These are phyloP conservation scores for Chrysolina haemoptera DNA, from an alignment of 2,888 invertebrate species.

Conservation along the genomic window DNA sequence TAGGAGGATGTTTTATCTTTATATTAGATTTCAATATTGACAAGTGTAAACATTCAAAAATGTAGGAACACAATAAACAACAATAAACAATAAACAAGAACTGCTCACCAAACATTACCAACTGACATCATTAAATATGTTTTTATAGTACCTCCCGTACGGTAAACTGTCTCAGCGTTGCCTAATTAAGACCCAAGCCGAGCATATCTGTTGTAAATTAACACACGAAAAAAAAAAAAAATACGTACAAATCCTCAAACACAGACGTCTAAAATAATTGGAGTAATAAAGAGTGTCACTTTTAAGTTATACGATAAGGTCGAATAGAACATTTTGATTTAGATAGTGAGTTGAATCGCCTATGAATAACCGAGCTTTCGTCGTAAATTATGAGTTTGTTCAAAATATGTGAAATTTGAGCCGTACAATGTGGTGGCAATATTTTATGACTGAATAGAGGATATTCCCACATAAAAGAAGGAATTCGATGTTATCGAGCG, in stretches of 20 bases:
- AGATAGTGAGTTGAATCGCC: slow-evolving; percentile 61
- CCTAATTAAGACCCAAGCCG: slow-evolving; percentile 13
- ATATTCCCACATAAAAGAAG: slow-evolving; percentile 20
- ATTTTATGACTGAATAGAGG: slow-evolving; percentile 54
- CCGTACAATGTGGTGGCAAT: slow-evolving; percentile 61
- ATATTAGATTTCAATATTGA: too few relatives aligned
- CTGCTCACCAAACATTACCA: background rate
- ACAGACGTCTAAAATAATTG: slow-evolving; percentile 54
- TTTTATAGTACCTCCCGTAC: background rate
- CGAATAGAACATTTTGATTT: slow-evolving; percentile 56
- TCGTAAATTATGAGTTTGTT: slow-evolving; percentile 66
- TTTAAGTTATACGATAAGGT: slow-evolving; percentile 44
- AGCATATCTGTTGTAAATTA: slow-evolving; percentile 19
- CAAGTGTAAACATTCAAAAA: too few relatives aligned
- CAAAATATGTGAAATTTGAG: slow-evolving; percentile 65
- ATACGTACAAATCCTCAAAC: background rate
- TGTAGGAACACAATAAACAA: too few relatives aligned
- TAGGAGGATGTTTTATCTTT: too few relatives aligned
- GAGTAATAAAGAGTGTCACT: slow-evolving; percentile 48
- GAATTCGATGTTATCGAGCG: slow-evolving; percentile 17
- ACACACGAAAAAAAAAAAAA: slow-evolving; percentile 11
- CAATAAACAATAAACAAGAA: too few relatives aligned
- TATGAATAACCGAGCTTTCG: slow-evolving; percentile 63
- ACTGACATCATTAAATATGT: background rate
- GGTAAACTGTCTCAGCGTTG: background rate